Evolutionary conservation across 2,797 vertebrate genomes (phyloP), one percentile per base, ranked within the genome.

Genomic region (Lagodon rhomboides): DNA sequence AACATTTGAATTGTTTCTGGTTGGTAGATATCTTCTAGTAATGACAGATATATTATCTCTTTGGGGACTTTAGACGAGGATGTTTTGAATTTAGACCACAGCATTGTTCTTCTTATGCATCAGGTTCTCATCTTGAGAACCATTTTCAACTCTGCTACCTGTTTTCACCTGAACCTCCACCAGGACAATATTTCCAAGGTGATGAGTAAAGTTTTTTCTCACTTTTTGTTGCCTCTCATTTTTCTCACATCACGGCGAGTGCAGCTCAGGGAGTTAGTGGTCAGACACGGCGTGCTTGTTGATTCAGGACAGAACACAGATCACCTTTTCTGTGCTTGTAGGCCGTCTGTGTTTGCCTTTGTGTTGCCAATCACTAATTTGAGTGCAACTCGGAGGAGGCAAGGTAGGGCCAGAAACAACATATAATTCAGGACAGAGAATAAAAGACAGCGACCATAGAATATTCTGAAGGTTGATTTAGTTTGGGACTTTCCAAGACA

Each of bases 331-430:
- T 56, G 25, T 17, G 9, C 38, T 12, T 60, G n/a, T 16, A 18
- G 16, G 16, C 44, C 23, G 38, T 30, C 20, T 46, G 17, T 6
- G 16, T 73, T 25, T 30, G 38, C 58, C 9, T 59, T 70, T 70
- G 38, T 38, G 43, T 53, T 41, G 67, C 34, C 43, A n/a, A 46
- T 46, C 53, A 22, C 18, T 51, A 61, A 71, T 51, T 60, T 51
- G 30, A 41, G 53, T 38, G 20, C 13, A 22, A 51, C 22, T 60
- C 44, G 27, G 30, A 50, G 44, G 44, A 25, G 12, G 58, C 12
- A 3, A 60, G 17, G 17, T 3, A 51, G 22, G 27, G 47, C 34
- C 17, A 13, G 34, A 6, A 25, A 11, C 10, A 43, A 50, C 58
- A 56, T 4, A 58, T 44, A 51, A 51, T 66, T 4, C 27, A 38